Conservation (phyloP, 2,113 vertebrate species). For the Tupaia chinensis region DNA sequence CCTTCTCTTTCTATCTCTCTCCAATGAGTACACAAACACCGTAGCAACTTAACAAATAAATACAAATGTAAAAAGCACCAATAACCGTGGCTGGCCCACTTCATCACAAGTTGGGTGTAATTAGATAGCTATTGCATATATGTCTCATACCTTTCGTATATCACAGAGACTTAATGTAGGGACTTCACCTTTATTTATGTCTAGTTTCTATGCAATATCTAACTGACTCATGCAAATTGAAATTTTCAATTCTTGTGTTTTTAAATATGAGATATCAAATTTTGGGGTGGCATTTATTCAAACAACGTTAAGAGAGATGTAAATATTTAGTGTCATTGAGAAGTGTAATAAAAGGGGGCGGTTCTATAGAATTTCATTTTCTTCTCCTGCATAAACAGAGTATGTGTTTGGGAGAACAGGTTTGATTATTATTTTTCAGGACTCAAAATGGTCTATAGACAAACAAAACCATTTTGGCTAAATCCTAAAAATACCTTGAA, state of each 20-base stretch:
- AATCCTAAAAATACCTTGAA: not conserved
- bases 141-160: not conserved
- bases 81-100: not conserved
- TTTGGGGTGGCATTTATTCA: not conserved
- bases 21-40: no score
- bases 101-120: not conserved
- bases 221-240: not conserved
- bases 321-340: not conserved
- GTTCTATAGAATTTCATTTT: not conserved
- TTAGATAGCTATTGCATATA: not conserved
- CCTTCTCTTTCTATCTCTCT: no score
- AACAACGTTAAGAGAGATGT: not conserved
- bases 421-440: constrained; percentile 10
- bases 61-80: not conserved
- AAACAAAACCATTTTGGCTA: not conserved
- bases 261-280: not conserved
- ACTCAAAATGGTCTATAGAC: not conserved
- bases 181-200: not conserved
- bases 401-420: not conserved
- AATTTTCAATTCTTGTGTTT: not conserved
- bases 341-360: not conserved
- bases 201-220: not conserved
- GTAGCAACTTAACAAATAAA: no score
- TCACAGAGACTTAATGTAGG: not conserved
- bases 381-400: not conserved